Evolutionary conservation across 2,888 invertebrate genomes (phyloP).

Genomic region (Lithophane leautieri): DNA sequence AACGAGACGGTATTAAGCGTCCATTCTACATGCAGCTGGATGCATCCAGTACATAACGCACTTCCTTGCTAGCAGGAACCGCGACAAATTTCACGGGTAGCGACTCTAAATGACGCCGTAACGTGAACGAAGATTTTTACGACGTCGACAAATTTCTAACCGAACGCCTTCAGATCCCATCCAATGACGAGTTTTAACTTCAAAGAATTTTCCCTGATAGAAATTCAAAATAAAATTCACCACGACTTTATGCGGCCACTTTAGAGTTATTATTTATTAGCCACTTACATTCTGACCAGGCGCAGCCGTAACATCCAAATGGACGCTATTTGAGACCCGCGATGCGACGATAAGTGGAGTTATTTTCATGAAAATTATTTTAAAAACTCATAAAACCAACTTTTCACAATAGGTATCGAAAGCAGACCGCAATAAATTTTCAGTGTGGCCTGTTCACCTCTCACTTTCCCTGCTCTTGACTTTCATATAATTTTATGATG

Average conservation of each 20-base stretch:
- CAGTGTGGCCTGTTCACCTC: conserved; percentile 83
- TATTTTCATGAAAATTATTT: conserved; percentile 84
- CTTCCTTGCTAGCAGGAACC: conserved; percentile 74
- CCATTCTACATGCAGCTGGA: conserved; percentile 70
- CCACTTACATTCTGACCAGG: conserved; percentile 51
- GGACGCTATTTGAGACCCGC: conserved; percentile 63
- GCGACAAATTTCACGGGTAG: conserved; percentile 87
- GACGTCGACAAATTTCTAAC: conserved; percentile 81
- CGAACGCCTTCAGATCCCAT: conserved; percentile 76
- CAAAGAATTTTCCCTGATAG: conserved; percentile 47
- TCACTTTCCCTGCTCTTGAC: conserved; percentile 88
- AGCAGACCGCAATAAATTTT: conserved; percentile 89
- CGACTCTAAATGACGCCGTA: conserved; percentile 78
- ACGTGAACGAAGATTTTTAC: conserved; percentile 84
- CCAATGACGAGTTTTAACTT: conserved; percentile 54
- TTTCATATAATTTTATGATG: conserved; percentile 90
- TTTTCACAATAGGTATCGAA: conserved; percentile 88
- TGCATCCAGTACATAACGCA: conserved; percentile 70
- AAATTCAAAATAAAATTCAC: conserved; percentile 58
- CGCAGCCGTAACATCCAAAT: conserved; percentile 47
- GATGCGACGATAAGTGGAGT: conserved; percentile 73
- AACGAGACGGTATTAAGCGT: conserved; percentile 66
- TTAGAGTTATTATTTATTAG: conserved; percentile 61
- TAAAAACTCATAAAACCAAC: conserved; percentile 83
- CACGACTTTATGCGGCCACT: conserved; percentile 38